Conservation (phyloP, 2,113 vertebrate species). For the Anas platyrhynchos region DNA sequence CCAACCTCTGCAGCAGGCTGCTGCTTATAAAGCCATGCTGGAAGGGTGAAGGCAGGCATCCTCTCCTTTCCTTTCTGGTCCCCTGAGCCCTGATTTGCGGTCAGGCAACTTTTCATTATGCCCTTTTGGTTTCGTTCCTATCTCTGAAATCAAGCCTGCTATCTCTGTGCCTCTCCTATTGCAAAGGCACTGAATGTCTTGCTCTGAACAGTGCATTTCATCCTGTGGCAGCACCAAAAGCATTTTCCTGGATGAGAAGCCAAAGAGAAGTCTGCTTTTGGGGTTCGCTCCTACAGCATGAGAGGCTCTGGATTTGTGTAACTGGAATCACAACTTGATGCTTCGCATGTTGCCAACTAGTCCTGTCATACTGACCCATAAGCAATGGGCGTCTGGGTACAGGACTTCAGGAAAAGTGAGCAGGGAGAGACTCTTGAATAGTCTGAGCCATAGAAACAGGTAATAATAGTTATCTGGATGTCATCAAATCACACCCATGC, state of each 20-base stretch:
- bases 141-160: background rate
- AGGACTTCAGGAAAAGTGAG: accelerated
- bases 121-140: background rate
- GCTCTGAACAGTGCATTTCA: background rate
- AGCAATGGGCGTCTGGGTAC: background rate
- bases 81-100: background rate
- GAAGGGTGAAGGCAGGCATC: background rate
- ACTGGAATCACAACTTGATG: background rate
- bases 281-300: background rate
- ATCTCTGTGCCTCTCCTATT: background rate
- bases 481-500: background rate
- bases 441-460: accelerated
- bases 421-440: accelerated
- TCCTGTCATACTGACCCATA: background rate
- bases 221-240: background rate
- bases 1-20: background rate
- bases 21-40: background rate
- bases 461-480: background rate
- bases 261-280: background rate
- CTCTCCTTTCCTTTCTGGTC: background rate
- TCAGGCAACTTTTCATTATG: background rate
- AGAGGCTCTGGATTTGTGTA: background rate
- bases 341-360: background rate
- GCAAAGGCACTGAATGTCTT: background rate
- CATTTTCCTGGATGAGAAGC: background rate